phyloP scores from a whole-genome alignment of 2,797 vertebrate species.

The Sciurus vulgaris region DNA sequence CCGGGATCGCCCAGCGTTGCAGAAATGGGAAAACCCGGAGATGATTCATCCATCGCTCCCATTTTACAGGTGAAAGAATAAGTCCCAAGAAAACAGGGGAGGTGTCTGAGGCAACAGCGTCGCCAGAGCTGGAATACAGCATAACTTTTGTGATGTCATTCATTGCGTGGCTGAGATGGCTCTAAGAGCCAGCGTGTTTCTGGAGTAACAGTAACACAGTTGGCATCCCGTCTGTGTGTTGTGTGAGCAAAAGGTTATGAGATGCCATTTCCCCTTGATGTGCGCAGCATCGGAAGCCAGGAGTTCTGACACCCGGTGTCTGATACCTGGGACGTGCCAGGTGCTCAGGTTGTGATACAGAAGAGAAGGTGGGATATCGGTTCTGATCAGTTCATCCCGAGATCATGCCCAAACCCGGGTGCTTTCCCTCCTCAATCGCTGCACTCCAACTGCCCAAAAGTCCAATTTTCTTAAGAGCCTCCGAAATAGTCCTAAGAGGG shows the following conservation, averaged over 20 bases:
- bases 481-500: conserved; percentile 69
- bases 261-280: background rate
- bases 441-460: conserved; percentile 63
- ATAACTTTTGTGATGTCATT: background rate
- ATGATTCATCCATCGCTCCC: too few species aligned
- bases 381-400: conserved; percentile 3
- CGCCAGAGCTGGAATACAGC: background rate
- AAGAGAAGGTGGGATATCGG: conserved; percentile 26
- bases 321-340: background rate
- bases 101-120: background rate
- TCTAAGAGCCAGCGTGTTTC: background rate
- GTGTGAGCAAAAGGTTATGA: background rate
- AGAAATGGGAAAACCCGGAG: background rate
- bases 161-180: background rate
- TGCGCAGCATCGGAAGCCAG: background rate
- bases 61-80: background rate
- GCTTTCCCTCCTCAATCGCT: background rate
- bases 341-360: background rate
- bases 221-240: background rate
- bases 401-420: background rate
- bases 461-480: conserved; percentile 78
- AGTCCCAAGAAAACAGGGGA: background rate
- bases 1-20: background rate
- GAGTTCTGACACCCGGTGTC: background rate
- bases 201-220: background rate